Percentiles rank a stretch among this genome's conserved stretches.
phyloP scores from a whole-genome alignment of 30 jellyfish, hydroid and myxozoan species.

The Mastigias papua region DNA sequence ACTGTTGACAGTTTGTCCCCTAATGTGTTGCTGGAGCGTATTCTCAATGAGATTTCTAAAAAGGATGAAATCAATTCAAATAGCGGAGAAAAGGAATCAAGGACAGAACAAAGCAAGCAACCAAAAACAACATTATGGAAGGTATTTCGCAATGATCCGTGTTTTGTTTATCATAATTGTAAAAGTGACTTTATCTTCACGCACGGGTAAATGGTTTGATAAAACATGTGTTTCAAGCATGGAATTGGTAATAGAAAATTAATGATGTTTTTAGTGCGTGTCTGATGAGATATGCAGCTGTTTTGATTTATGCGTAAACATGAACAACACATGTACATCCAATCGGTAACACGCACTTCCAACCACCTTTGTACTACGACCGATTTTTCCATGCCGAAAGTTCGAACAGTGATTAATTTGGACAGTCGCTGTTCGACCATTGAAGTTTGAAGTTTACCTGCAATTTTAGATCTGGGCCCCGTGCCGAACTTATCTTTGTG shows the following conservation, averaged over 20 bases:
- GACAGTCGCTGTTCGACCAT: too few species aligned
- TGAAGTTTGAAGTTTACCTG: too few species aligned
- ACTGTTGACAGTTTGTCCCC: conserved; percentile 76
- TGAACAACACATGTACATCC: background rate
- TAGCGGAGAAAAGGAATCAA: conserved; percentile 12
- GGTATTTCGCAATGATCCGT: conserved; percentile 47
- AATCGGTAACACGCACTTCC: too few species aligned
- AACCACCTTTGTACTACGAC: too few species aligned
- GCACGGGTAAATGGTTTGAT: background rate
- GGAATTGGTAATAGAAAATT: background rate
- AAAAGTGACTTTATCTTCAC: background rate
- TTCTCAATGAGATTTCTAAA: conserved; percentile 55
- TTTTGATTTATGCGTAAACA: background rate
- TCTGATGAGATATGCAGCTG: conserved; percentile 17
- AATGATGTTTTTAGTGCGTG: background rate
- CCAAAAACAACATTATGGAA: conserved; percentile 42
- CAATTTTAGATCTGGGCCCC: too few species aligned
- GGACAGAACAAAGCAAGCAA: conserved; percentile 22
- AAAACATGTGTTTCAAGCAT: conserved; percentile 3
- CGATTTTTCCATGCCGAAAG: too few species aligned
- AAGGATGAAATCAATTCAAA: conserved; percentile 27
- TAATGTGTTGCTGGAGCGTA: conserved; percentile 81
- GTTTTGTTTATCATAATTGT: conserved; percentile 20
- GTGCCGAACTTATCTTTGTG: too few species aligned
- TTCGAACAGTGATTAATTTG: too few species aligned